Base-by-base conservation (phyloP, 2,888 invertebrate genomes). In the Acholoe squamosa region DNA sequence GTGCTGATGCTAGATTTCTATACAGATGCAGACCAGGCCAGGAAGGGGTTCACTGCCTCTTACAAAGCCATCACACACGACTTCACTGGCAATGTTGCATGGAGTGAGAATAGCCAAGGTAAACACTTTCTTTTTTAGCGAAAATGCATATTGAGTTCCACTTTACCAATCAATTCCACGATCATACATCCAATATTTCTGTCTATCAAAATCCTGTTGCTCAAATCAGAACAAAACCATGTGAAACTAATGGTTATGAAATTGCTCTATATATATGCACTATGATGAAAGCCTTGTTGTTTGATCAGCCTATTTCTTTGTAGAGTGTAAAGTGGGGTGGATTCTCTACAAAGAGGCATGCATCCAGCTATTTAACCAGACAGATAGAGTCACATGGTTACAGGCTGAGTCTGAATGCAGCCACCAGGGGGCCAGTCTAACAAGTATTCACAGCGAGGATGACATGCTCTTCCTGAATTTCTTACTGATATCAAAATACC, bases 261-360 rank as follows among this genome's bases (percentile, higher is more conserved):
- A n/a, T n/a, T n/a, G n/a, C n/a, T n/a, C 19, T 54, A 54, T 54
- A 54, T 54, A 54, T 54, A n/a, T n/a, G n/a, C n/a, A n/a, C n/a
- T n/a, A n/a, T n/a, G n/a, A n/a, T n/a, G n/a, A n/a, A n/a, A n/a
- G n/a, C n/a, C n/a, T n/a, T 43, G 3, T 84, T 43, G 84, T 1
- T 25, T 84, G 43, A 43, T 10, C 43, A 3, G 54, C 52, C 12
- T 16, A 14, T 86, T 54, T 25, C n/a, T n/a, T 61, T 61, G 10
- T 25, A 86, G 86, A 14, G 19, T 86, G 86, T 86, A 52, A 19
- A 16, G 54, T 16, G 0, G 86, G 86, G 10, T 86, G 86, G 86
- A 31, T 22, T 28, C 28, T 16, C 25, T 86, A 28, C 28, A 25
- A 86, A 1, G 28, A 28, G 16, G 22, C 22, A 0, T 86, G 86